Percentiles rank a stretch among this genome's conserved stretches.
phyloP scores from a whole-genome alignment of 2,888 invertebrate genomes.

The Stegana nigrithorax region DNA sequence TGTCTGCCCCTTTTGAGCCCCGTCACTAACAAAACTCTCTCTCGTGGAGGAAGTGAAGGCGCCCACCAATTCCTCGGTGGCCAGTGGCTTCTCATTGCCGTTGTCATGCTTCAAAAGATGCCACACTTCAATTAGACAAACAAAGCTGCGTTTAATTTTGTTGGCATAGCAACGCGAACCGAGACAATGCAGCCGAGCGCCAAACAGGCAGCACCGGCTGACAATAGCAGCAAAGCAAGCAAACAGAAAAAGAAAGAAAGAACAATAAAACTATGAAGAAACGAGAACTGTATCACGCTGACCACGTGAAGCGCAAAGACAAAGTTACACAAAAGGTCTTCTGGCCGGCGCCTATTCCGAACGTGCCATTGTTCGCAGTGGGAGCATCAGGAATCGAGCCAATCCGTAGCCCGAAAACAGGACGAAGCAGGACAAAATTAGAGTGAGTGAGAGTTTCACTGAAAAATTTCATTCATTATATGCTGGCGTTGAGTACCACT shows the following conservation, averaged over 20 bases:
- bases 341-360: not conserved
- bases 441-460: not conserved
- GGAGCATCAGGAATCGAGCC: not conserved
- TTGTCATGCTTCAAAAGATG: too few species aligned
- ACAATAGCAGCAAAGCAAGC: not conserved
- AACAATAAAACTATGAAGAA: too few species aligned
- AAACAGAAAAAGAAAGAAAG: too few species aligned
- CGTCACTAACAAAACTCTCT: too few species aligned
- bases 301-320: not conserved
- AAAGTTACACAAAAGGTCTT: not conserved
- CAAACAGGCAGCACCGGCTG: too few species aligned
- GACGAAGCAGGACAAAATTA: not conserved
- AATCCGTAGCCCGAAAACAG: too few species aligned
- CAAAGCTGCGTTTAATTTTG: conserved; percentile 12
- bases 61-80: too few species aligned
- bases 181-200: not conserved
- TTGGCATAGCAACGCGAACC: conserved; percentile 1
- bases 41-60: too few species aligned
- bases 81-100: too few species aligned
- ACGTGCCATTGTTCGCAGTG: not conserved
- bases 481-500: not conserved
- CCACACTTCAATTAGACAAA: conserved; percentile 1
- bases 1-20: too few species aligned
- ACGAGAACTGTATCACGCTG: too few species aligned
- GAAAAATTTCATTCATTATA: not conserved